Base-by-base conservation (phyloP, 2,113 vertebrate genomes). In the Semicossyphus pulcher region DNA sequence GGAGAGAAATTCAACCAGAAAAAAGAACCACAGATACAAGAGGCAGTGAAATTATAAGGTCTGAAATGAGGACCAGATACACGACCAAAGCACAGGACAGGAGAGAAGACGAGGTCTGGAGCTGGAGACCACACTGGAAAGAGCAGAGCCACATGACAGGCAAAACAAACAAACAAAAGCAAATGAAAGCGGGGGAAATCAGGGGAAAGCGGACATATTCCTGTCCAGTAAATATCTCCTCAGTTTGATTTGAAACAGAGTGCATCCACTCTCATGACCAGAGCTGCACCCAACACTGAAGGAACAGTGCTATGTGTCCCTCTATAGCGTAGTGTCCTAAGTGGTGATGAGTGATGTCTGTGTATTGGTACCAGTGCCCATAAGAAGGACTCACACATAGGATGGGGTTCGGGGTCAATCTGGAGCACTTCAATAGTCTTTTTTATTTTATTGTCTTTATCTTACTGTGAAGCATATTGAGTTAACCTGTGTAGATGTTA, bases 31-130 rank as follows among this genome's bases (percentile, higher is more conserved):
- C 85, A 79, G 89, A 91, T 90, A 86, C 57, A 89, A 83, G 90
- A 84, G 86, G 80, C 52, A 86, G 89, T 86, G 78, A 88, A 88
- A 91, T 86, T 82, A 81, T 86, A 88, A 77, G 90, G 88, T 75
- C 73, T 75, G 72, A 92, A 93, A 90, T 83, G 85, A 88, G 62
- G 86, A 88, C 49, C 83, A 91, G 85, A 89, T 69, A 91, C 49
- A 34, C 47, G 57, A 28, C 10, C 39, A 75, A 48, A 64, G 49
- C 59, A 26, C 42, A 31, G 52, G 63, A 71, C 61, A 68, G 54
- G 25, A 54, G 39, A 60, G 49, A n/a, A 28, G 56, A 45, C 56
- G 5, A 56, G 28, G 16, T 49, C 48, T 65, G 47, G 47, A 49
- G 20, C 48, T 82, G 66, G 52, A 73, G 45, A 18, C 52, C 7